Percentiles rank a stretch among this genome's conserved stretches.
phyloP scores from a whole-genome alignment of 2,888 invertebrate genomes.

The Linyphia triangularis region DNA sequence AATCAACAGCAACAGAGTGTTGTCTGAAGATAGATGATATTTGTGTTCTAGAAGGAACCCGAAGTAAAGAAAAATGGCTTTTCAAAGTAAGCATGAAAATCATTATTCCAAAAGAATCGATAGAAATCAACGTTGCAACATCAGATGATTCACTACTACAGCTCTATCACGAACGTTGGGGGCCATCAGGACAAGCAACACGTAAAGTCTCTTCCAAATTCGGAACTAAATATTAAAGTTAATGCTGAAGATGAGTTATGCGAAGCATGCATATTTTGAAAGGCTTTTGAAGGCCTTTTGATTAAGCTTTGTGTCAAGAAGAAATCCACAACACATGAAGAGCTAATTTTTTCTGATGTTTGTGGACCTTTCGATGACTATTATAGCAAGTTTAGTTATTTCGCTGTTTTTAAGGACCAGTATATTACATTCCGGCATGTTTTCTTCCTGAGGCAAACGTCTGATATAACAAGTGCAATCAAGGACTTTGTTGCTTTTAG shows the following conservation, averaged over 20 bases:
- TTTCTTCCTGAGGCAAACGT: conserved; percentile 47
- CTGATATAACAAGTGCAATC: conserved; percentile 1
- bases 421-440: conserved; percentile 47
- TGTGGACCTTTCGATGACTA: conserved; percentile 66
- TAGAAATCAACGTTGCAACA: conserved; percentile 7
- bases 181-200: conserved; percentile 33
- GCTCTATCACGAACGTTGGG: conserved; percentile 16
- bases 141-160: conserved; percentile 14
- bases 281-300: conserved; percentile 1
- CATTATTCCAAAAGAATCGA: neutral
- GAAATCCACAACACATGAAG: neutral
- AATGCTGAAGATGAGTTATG: conserved; percentile 2
- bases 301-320: conserved; percentile 27
- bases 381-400: conserved; percentile 40
- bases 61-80: neutral
- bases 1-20: conserved; percentile 24
- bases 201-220: neutral
- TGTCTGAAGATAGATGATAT: conserved; percentile 34
- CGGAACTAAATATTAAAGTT: neutral
- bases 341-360: conserved; percentile 65
- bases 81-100: conserved; percentile 29
- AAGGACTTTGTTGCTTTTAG: conserved; percentile 1
- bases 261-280: conserved; percentile 45
- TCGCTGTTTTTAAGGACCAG: conserved; percentile 72
- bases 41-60: conserved; percentile 20